Conservation (phyloP, 1,140 invertebrate genomes). For the Agrypnia vestita region DNA sequence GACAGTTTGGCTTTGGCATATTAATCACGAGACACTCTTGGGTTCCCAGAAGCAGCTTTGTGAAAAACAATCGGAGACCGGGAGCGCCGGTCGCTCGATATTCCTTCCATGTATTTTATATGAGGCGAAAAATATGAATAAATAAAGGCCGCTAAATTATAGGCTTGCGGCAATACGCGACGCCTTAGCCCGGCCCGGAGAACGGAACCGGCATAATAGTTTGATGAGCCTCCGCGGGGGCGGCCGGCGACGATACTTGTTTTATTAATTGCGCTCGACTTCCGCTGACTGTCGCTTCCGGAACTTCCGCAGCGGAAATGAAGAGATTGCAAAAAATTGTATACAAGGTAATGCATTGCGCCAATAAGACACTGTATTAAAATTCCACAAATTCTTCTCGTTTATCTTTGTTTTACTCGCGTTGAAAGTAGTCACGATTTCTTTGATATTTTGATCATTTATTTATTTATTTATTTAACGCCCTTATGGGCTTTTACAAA, state of each 20-base stretch:
- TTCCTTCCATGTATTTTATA: conserved; percentile 54
- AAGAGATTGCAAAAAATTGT: conserved; percentile 7
- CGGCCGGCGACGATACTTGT: neutral
- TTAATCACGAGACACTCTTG: neutral
- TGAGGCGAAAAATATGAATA: conserved; percentile 50
- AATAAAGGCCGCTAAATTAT: conserved; percentile 46
- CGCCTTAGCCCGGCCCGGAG: neutral
- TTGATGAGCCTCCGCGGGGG: conserved; percentile 19
- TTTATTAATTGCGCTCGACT: neutral
- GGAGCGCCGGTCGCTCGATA: conserved; percentile 48
- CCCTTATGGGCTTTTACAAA: too few species aligned
- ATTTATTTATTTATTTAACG: too few species aligned
- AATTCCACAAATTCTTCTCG: too few species aligned
- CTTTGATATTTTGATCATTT: too few species aligned
- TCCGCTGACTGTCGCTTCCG: neutral
- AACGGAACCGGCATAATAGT: conserved; percentile 4
- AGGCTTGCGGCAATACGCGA: conserved; percentile 13
- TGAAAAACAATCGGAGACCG: neutral
- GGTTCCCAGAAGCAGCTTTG: conserved; percentile 2
- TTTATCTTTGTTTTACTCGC: too few species aligned
- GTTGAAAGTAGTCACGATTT: too few species aligned
- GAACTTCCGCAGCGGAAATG: neutral
- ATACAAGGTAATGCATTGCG: too few species aligned
- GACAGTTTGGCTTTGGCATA: too few species aligned
- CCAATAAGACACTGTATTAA: neutral